These are phyloP conservation scores for Campopleginae sp. DNA, from an alignment of 2,888 invertebrate genomes.

Conservation along the genomic window DNA sequence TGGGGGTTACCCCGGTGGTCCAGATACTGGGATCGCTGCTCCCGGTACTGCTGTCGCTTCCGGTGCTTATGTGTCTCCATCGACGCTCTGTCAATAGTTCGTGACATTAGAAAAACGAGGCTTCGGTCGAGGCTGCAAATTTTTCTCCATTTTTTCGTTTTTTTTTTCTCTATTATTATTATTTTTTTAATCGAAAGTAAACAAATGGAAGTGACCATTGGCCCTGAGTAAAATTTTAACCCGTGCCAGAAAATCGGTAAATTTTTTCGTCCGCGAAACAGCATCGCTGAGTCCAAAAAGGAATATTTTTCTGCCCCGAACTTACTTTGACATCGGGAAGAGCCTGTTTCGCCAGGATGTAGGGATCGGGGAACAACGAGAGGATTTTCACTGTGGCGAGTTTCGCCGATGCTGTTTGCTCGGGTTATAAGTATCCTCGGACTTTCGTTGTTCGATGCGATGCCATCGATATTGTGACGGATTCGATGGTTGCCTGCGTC, in stretches of 20 bases:
- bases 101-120: neutral
- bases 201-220: neutral
- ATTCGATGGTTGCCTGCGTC: conserved; percentile 57
- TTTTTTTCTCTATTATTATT: neutral
- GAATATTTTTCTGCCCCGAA: conserved; percentile 10
- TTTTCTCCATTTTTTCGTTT: neutral
- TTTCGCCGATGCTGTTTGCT: conserved; percentile 89
- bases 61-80: conserved; percentile 80
- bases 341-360: conserved; percentile 52
- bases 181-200: neutral
- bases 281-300: neutral
- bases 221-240: neutral
- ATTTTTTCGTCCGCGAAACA: neutral
- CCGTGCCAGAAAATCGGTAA: neutral
- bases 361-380: conserved; percentile 75
- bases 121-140: neutral
- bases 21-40: conserved; percentile 81
- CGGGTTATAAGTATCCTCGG: conserved; percentile 90
- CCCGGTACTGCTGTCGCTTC: conserved; percentile 81
- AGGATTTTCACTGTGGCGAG: conserved; percentile 84
- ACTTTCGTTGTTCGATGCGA: conserved; percentile 84
- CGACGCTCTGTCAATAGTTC: conserved; percentile 74
- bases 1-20: conserved; percentile 79
- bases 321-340: conserved; percentile 79
- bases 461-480: conserved; percentile 68